Base-by-base conservation (phyloP, 2,797 vertebrate genomes). In the Pyrocephalus nanus region DNA sequence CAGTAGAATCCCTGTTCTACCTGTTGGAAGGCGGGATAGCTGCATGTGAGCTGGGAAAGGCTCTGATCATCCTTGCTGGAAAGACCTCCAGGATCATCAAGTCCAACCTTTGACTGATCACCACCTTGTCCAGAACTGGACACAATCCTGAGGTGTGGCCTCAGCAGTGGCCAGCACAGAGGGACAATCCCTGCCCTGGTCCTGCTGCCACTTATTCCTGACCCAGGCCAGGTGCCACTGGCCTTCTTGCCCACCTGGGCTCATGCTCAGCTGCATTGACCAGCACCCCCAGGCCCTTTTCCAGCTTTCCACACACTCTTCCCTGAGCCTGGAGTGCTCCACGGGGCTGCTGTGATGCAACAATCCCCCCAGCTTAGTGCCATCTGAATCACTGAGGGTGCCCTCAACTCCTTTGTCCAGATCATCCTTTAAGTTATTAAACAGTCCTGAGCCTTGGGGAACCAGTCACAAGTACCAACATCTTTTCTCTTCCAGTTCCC, bases 401-500 rank as follows among this genome's bases (percentile, higher is more conserved):
- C 15, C 22, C 57, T 38, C 5, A 0, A 6, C 25, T 26, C 78
- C 67, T 26, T 9, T n/a, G 30, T 3, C 45, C 73, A 40, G 29
- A 17, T 5, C 21, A 36, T 20, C 45, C 53, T 4, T 0, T 5
- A 9, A 3, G 22, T 6, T 20, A 8, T 2, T 1, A 2, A 43
- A 3, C 2, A 15, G 36, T 2, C 2, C n/a, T 8, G 71, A 65
- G 45, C 45, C 47, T 12, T 40, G 79, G 58, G 72, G 45, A 70
- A 2, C 6, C 48, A 32, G 84, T 60, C 78, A 36, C 26, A 29
- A 71, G 14, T 69, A 65, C 36, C 15, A 10, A 5, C 26, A 2
- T 80, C 66, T 96, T 84, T 81, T 82, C 57, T 95, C 78, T 84
- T 95, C 50, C 90, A 99, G 98, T 97, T 97, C 99, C 99, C 18